Evolutionary conservation across 2,888 invertebrate genomes (phyloP).

Genomic region (Tetropium fuscum): DNA sequence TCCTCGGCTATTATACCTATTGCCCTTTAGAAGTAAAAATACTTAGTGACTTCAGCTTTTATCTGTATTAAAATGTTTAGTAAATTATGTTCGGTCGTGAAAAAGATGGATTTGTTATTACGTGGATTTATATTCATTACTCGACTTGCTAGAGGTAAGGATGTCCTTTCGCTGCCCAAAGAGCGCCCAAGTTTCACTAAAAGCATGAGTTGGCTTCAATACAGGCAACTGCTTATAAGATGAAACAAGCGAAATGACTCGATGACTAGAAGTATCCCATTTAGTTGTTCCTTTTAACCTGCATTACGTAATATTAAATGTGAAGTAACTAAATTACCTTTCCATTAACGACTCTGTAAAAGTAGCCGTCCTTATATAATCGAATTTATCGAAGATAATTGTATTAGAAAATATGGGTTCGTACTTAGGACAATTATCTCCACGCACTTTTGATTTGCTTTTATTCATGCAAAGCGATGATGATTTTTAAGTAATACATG

Average conservation of each 20-base stretch:
- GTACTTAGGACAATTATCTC: constrained; percentile 10
- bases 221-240: constrained; percentile 20
- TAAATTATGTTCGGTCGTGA: too few species aligned
- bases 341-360: constrained; percentile 16
- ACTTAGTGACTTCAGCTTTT: too few species aligned
- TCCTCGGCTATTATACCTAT: too few species aligned
- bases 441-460: constrained; percentile 11
- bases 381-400: constrained; percentile 1
- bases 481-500: constrained; percentile 16
- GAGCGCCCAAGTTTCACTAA: too few species aligned
- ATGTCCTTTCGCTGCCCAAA: too few species aligned
- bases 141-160: too few species aligned
- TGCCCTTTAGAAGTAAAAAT: too few species aligned
- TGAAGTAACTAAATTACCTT: constrained; percentile 17
- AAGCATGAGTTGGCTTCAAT: constrained; percentile 9
- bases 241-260: constrained; percentile 24
- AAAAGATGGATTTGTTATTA: too few species aligned
- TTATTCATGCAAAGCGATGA: constrained; percentile 3
- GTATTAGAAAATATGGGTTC: constrained; percentile 15
- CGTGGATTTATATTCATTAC: too few species aligned
- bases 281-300: constrained; percentile 3
- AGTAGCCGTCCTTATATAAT: constrained; percentile 2
- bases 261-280: constrained; percentile 2
- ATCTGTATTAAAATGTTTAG: too few species aligned
- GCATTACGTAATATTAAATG: constrained; percentile 20